Evolutionary conservation across 2,113 vertebrate genomes (phyloP).

Genomic region (Salvator merianae): DNA sequence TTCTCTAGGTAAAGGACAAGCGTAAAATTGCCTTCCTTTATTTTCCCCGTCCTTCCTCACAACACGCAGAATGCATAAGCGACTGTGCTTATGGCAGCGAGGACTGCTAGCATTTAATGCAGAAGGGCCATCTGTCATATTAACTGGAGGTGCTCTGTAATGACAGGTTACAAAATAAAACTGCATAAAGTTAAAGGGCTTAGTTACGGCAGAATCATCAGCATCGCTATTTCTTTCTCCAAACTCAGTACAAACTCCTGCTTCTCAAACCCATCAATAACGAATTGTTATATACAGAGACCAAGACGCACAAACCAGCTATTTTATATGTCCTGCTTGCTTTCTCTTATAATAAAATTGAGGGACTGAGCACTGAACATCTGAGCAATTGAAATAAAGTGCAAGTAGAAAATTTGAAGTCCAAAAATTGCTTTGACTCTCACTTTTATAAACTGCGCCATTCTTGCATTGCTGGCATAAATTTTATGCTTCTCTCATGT

Average conservation of each 20-base stretch:
- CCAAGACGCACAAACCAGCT: not conserved
- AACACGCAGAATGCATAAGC: slow-evolving; percentile 77
- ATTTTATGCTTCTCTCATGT: slow-evolving; percentile 17
- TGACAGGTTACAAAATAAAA: slow-evolving; percentile 54
- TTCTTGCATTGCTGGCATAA: not conserved
- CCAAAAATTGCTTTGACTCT: not conserved
- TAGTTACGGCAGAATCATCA: not conserved
- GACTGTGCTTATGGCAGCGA: slow-evolving; percentile 79
- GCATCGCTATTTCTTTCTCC: too few relatives aligned
- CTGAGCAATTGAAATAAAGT: slow-evolving; percentile 2
- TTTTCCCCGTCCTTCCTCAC: slow-evolving; percentile 90
- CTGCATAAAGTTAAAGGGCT: not conserved
- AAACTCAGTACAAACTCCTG: not conserved
- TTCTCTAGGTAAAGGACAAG: slow-evolving; percentile 84
- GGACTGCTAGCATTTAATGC: slow-evolving; percentile 59
- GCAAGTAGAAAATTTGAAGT: slow-evolving; percentile 2
- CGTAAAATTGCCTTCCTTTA: slow-evolving; percentile 88
- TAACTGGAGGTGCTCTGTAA: slow-evolving; percentile 65
- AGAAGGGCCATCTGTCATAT: slow-evolving; percentile 2
- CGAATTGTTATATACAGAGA: not conserved
- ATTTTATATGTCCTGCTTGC: not conserved
- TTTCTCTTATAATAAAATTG: not conserved
- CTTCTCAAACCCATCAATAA: not conserved
- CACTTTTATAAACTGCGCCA: not conserved
- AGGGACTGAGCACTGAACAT: not conserved